Evolutionary conservation across 2,888 invertebrate genomes (phyloP).

Genomic region (Nomada ferruginata): DNA sequence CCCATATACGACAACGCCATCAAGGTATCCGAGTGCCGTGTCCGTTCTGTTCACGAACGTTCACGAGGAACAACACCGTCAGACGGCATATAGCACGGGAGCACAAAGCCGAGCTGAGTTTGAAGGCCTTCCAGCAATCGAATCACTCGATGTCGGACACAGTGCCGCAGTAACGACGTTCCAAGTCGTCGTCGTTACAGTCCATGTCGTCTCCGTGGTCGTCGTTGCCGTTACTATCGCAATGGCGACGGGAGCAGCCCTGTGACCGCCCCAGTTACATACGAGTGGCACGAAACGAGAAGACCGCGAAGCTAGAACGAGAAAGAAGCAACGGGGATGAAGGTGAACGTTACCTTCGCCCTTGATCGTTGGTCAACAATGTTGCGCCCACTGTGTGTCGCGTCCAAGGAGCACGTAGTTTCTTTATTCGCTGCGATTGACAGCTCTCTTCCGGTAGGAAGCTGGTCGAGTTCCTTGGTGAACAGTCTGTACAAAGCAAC

Average conservation of each 20-base stretch:
- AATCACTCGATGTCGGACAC: constrained; percentile 80
- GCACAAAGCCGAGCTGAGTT: constrained; percentile 91
- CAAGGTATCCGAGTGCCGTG: constrained; percentile 96
- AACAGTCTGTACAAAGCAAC: constrained; percentile 12
- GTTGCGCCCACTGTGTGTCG: constrained; percentile 47
- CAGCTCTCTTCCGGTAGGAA: constrained; percentile 4
- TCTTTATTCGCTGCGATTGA: constrained; percentile 40
- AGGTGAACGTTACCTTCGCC: constrained; percentile 35
- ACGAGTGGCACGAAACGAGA: constrained; percentile 63
- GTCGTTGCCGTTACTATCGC: constrained; percentile 37
- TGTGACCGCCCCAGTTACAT: constrained; percentile 75
- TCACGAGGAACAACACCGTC: constrained; percentile 96
- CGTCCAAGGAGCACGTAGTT: constrained; percentile 22
- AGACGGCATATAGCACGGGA: constrained; percentile 95
- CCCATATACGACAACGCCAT: constrained; percentile 95
- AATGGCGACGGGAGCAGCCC: constrained; percentile 23
- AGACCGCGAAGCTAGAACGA: constrained; percentile 27
- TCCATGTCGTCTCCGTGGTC: constrained; percentile 24
- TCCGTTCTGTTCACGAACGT: constrained; percentile 95
- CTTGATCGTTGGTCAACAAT: constrained; percentile 57
- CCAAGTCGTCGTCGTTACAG: constrained; percentile 19
- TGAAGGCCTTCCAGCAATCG: constrained; percentile 87
- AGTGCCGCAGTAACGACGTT: constrained; percentile 77
- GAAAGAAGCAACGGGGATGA: constrained; percentile 29
- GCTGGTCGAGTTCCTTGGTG: neutral